A percentile compares a stretch with the other conserved stretches of the same genome.
phyloP scores from a whole-genome alignment of 2,888 invertebrate genomes.

The Synanthedon andrenaeformis region DNA sequence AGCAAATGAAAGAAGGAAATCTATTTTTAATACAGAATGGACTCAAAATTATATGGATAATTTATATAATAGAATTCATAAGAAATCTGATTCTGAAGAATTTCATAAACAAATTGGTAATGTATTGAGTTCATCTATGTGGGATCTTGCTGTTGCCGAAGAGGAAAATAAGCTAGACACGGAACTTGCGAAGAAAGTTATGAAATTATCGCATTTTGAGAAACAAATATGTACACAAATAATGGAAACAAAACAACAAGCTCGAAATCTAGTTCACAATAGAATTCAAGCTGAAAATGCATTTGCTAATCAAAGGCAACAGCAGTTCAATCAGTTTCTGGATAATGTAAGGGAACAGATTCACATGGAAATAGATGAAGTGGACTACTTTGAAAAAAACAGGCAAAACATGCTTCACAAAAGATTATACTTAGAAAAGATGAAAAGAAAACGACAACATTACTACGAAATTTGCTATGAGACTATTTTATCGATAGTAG shows the following conservation, averaged over 20 bases:
- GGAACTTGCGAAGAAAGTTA: slow-evolving; percentile 64
- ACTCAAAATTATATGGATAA: slow-evolving; percentile 59
- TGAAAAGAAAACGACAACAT: slow-evolving; percentile 54
- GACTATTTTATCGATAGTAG: slow-evolving; percentile 64
- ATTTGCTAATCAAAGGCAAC: slow-evolving; percentile 57
- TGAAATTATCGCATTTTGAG: slow-evolving; percentile 74
- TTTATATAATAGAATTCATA: slow-evolving; percentile 51
- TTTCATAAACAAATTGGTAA: slow-evolving; percentile 64
- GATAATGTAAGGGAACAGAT: slow-evolving; percentile 53
- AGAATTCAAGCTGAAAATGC: slow-evolving; percentile 61
- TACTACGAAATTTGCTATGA: slow-evolving; percentile 64
- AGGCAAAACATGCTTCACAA: slow-evolving; percentile 63
- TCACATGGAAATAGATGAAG: slow-evolving; percentile 56
- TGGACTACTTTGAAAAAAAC: slow-evolving; percentile 65
- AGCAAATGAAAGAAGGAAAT: slow-evolving; percentile 28
- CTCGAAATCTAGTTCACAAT: slow-evolving; percentile 65
- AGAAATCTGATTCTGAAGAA: slow-evolving; percentile 46
- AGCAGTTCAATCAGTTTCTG: slow-evolving; percentile 54
- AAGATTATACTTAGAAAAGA: slow-evolving; percentile 66
- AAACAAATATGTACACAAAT: slow-evolving; percentile 75
- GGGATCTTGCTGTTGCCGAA: slow-evolving; percentile 63
- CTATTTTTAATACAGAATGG: slow-evolving; percentile 44
- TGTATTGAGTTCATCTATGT: slow-evolving; percentile 56
- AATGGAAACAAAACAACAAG: slow-evolving; percentile 72
- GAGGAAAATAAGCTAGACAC: slow-evolving; percentile 64